Percentiles rank a stretch among this genome's conserved stretches.
Evolutionary conservation across 2,113 vertebrate species (phyloP).

Genomic region (Saccopteryx leptura): DNA sequence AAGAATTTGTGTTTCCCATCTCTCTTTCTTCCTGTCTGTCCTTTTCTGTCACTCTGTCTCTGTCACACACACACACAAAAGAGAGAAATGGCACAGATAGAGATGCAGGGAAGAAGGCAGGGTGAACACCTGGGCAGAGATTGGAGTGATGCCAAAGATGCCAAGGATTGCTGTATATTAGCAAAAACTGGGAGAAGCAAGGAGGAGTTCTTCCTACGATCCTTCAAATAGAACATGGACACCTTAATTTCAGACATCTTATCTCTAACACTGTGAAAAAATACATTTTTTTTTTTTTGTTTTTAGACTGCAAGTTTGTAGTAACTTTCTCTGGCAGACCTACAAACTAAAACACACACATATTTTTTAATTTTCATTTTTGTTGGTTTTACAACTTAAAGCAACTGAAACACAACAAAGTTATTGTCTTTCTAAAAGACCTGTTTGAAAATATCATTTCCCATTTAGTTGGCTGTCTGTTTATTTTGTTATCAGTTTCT

Average conservation of each 20-base stretch:
- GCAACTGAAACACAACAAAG: neutral
- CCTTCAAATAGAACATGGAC: neutral
- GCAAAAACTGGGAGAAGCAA: neutral
- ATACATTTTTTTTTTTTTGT: neutral
- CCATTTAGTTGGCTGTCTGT: too few species aligned
- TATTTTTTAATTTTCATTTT: conserved; percentile 7
- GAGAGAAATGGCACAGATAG: neutral
- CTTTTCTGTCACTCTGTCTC: too few species aligned
- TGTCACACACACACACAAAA: too few species aligned
- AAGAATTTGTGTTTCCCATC: too few species aligned
- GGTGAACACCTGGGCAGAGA: neutral
- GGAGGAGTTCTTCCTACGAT: neutral
- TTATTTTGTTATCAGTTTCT: too few species aligned
- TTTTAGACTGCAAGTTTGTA: neutral
- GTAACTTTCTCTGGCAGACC: neutral
- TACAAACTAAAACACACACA: neutral
- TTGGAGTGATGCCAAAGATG: neutral
- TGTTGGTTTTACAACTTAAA: neutral
- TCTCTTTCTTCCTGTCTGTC: too few species aligned
- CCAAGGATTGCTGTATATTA: neutral
- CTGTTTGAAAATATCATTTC: neutral
- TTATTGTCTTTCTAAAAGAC: neutral
- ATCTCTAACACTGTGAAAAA: neutral
- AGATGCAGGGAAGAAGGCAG: neutral
- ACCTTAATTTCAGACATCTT: neutral